Conservation (phyloP, 35 echinoderm and acorn worm species). For the Apostichopus japonicus region DNA sequence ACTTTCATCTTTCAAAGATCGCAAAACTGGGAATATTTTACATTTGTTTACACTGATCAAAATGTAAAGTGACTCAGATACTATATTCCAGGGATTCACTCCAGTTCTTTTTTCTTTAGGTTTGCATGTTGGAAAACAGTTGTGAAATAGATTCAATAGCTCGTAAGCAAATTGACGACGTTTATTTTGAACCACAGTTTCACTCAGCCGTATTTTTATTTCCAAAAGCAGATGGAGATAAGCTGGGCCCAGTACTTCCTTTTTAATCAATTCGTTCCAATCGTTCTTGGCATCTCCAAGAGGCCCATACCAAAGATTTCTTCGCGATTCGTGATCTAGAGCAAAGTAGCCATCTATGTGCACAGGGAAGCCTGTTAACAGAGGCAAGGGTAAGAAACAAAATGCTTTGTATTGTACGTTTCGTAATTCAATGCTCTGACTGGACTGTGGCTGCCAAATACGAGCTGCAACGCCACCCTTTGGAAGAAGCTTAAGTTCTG, state of each 20-base stretch:
- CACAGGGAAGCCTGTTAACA: constrained; percentile 76
- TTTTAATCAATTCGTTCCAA: constrained; percentile 22
- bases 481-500: constrained; percentile 28
- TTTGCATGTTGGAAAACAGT: background rate
- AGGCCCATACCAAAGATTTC: constrained; percentile 65
- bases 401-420: constrained; percentile 40
- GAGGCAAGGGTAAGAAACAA: constrained; percentile 77
- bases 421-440: too few species aligned
- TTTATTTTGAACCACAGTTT: background rate
- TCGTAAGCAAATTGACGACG: background rate
- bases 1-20: background rate
- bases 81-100: constrained; percentile 3
- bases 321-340: constrained; percentile 60
- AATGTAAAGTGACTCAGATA: constrained; percentile 9
- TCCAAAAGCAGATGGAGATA: constrained; percentile 54
- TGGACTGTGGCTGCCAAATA: background rate
- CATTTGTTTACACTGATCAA: background rate
- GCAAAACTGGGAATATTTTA: constrained; percentile 47
- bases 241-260: constrained; percentile 21
- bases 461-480: constrained; percentile 54
- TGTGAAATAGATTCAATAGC: constrained; percentile 22
- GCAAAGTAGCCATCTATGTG: constrained; percentile 87
- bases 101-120: background rate
- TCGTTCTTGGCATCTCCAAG: constrained; percentile 25
- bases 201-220: background rate